phyloP scores from a whole-genome alignment of 1,140 invertebrate species.

The Drosophila subobscura region DNA sequence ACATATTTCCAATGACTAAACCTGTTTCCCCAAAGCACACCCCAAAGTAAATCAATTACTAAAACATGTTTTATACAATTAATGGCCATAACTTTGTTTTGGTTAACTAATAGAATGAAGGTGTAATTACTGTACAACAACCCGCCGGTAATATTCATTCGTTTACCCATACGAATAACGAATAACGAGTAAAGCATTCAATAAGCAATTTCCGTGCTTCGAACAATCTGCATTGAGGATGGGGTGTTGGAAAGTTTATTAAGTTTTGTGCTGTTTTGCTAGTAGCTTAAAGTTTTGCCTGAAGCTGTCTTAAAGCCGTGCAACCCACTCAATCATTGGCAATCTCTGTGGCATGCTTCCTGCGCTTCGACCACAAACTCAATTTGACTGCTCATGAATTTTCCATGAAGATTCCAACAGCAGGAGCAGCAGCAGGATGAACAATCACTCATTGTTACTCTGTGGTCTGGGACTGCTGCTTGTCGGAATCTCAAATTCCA shows the following conservation, averaged over 20 bases:
- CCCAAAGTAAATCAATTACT: no score
- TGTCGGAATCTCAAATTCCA: conserved; percentile 26
- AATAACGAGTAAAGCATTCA: no score
- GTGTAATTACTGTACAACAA: no score
- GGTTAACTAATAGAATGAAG: no score
- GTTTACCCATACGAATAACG: no score
- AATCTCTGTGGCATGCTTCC: conserved; percentile 46
- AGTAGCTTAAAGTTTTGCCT: conserved; percentile 34
- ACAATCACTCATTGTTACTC: no score
- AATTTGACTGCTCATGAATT: conserved; percentile 52
- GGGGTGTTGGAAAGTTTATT: conserved; percentile 10
- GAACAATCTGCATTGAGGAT: not conserved
- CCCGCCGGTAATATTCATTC: no score
- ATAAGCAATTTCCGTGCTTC: no score
- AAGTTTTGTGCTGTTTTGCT: not conserved
- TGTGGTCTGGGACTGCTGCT: conserved; percentile 1
- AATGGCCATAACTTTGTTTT: no score
- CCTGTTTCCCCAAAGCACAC: no score
- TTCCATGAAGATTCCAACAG: conserved; percentile 29
- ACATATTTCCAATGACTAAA: no score
- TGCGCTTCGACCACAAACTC: conserved; percentile 43
- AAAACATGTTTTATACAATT: no score
- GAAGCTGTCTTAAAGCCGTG: conserved; percentile 30
- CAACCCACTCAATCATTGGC: conserved; percentile 33
- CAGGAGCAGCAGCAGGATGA: not conserved